A percentile compares a stretch with the other conserved stretches of the same genome.
phyloP scores from a whole-genome alignment of 1,140 invertebrate species.

The Hylaeus anthracinus region DNA sequence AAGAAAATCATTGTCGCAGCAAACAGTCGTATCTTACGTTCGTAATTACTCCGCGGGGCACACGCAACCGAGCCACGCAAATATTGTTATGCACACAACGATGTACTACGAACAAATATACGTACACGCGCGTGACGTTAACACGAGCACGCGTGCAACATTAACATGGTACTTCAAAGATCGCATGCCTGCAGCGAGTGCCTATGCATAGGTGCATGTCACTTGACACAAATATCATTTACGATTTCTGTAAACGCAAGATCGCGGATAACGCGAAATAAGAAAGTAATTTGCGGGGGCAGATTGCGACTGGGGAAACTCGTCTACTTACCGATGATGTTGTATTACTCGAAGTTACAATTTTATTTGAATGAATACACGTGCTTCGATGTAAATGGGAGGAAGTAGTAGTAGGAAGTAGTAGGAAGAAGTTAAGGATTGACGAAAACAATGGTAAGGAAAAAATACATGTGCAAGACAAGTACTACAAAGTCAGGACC shows the following conservation, averaged over 20 bases:
- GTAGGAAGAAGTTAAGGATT: too few relatives aligned
- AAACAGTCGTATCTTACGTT: slow-evolving; percentile 16
- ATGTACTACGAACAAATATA: not conserved
- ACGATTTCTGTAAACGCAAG: not conserved
- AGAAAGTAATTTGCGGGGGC: not conserved
- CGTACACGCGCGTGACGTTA: not conserved
- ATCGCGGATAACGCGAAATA: not conserved
- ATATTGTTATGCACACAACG: slow-evolving; percentile 3
- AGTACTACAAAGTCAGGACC: too few relatives aligned
- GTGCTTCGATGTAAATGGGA: too few relatives aligned
- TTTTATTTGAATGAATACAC: too few relatives aligned
- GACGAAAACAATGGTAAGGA: too few relatives aligned
- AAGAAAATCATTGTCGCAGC: slow-evolving; percentile 11
- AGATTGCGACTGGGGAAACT: not conserved
- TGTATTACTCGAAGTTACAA: too few relatives aligned
- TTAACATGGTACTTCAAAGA: slow-evolving; percentile 22
- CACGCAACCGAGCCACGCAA: slow-evolving; percentile 11
- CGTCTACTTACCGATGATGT: not conserved
- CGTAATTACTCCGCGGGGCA: not conserved
- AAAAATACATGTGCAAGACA: too few relatives aligned
- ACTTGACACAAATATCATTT: not conserved
- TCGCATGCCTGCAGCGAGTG: slow-evolving; percentile 1
- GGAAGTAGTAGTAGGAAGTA: too few relatives aligned
- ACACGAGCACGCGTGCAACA: slow-evolving; percentile 14
- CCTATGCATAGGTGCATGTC: not conserved